Conservation (phyloP, 1,140 invertebrate species). For the Eubasilissa regina region DNA sequence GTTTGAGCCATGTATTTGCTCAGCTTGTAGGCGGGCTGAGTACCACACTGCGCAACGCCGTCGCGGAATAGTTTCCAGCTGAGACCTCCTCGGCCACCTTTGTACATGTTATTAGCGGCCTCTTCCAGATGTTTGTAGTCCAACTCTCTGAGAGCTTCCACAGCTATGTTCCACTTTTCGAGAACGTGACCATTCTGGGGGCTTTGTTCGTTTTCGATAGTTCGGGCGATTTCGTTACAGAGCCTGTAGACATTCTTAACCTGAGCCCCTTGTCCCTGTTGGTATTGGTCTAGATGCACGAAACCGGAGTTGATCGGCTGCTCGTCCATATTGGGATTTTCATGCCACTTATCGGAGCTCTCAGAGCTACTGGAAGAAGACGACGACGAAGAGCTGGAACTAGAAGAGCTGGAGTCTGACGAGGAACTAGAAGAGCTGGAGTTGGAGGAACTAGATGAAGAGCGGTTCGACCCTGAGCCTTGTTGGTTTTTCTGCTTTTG, state of each 20-base stretch:
- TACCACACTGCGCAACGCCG: constrained; percentile 77
- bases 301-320: constrained; percentile 46
- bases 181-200: constrained; percentile 73
- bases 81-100: constrained; percentile 63
- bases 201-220: constrained; percentile 72
- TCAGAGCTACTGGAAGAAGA: constrained; percentile 55
- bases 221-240: constrained; percentile 72
- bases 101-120: constrained; percentile 63
- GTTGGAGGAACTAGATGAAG: constrained; percentile 35
- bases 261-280: constrained; percentile 64
- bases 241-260: constrained; percentile 69
- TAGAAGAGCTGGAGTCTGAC: constrained; percentile 54
- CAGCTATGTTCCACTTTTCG: constrained; percentile 76
- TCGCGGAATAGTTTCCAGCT: constrained; percentile 76
- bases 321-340: constrained; percentile 50
- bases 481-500: neutral
- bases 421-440: constrained; percentile 52
- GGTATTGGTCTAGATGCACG: constrained; percentile 57
- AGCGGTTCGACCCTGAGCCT: neutral
- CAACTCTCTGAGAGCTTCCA: constrained; percentile 74
- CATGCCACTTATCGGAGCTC: constrained; percentile 53
- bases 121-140: constrained; percentile 72
- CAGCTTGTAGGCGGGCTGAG: constrained; percentile 76
- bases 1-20: constrained; percentile 75
- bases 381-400: constrained; percentile 35